Base-by-base conservation (phyloP, 1,140 invertebrate genomes). In the Chymomyza costata region DNA sequence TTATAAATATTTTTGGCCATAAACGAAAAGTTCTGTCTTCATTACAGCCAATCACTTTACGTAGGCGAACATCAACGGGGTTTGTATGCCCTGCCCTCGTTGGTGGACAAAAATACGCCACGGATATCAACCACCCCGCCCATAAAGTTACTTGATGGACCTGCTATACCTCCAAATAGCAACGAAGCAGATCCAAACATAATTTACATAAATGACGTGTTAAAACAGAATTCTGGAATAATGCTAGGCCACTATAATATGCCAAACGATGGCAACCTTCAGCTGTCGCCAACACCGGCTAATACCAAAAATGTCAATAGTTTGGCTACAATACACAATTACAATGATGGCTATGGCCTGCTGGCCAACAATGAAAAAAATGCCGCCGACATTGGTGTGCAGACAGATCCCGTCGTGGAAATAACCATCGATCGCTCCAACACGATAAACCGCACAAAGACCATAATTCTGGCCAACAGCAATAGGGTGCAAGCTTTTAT, bases 31-130 rank as follows among this genome's bases (percentile, higher is more conserved):
- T 3, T 21, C 1, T 5, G 2, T 15, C 21, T 5, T 3, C 15
- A n/a, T 84, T 88, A 66, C 83, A 96, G 94, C 65, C 94, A 94
- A 44, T 97, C 95, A 0, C 87, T 99, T 11, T 99, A 97, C 86
- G 91, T 99, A 61, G 97, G 97, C 3, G 93, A 98, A 85, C 93
- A 96, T 86, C 93, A 95, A 85, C 88, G 89, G 47, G 90, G 94
- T 83, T 86, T 97, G 1, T 99, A 98, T 86, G 97, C 96, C 0
- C 84, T 98, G 31, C 95, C 95, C 2, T 95, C 96, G 0, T 86
- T 97, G 15, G 95, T 97, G 0, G 96, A 98, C 87, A 92, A 94
- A 66, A 92, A 92, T 49, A 91, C 90, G 6, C 90, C 92, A 7
- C 92, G 92, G 6, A 93, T 94, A 84, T 90, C 90, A 0, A 88